A percentile compares a stretch with the other conserved stretches of the same genome.
phyloP scores from a whole-genome alignment of 2,113 vertebrate species.

The Neomonachus schauinslandi region DNA sequence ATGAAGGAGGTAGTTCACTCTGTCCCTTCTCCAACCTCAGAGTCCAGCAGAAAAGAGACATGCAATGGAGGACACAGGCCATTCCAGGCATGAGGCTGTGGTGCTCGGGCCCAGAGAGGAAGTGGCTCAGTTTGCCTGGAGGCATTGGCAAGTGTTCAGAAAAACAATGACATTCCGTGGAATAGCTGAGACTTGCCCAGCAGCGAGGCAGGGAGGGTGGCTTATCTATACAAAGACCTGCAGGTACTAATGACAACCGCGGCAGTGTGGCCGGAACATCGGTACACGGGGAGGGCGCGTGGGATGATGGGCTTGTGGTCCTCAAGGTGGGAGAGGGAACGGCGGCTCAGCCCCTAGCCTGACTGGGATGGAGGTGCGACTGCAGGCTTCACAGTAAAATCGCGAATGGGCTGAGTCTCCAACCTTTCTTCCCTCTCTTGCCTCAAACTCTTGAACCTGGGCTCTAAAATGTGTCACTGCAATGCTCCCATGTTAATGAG shows the following conservation, averaged over 20 bases:
- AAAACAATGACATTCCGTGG: not conserved
- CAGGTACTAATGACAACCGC: not conserved
- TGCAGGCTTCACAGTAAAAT: not conserved
- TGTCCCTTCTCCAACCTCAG: not conserved
- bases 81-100: not conserved
- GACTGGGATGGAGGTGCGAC: not conserved
- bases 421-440: not conserved
- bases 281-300: too few relatives aligned
- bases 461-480: slow-evolving; percentile 47
- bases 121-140: not conserved
- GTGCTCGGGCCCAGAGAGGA: not conserved
- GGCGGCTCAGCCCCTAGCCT: not conserved
- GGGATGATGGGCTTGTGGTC: not conserved
- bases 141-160: not conserved
- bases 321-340: not conserved
- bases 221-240: not conserved
- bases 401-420: not conserved
- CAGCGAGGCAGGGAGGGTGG: not conserved
- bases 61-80: too few relatives aligned
- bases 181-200: not conserved
- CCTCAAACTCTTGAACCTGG: slow-evolving; percentile 74
- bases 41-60: not conserved
- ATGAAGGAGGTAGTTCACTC: not conserved
- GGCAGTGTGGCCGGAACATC: fast-evolving
- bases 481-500: slow-evolving; percentile 74